Base-by-base conservation (phyloP, 2,797 vertebrate species). In the Chelmon rostratus region DNA sequence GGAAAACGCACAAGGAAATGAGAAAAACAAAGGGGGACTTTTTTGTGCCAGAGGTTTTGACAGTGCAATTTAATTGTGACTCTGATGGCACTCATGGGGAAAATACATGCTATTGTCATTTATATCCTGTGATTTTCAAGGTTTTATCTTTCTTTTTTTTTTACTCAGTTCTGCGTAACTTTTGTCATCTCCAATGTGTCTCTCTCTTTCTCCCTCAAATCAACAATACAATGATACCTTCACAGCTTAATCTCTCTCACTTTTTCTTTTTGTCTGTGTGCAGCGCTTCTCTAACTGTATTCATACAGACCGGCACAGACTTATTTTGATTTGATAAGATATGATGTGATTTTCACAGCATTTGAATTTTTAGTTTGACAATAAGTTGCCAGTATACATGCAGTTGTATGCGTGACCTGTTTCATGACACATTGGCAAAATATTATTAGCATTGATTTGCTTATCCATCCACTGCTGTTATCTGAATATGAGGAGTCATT, bases 41-140 rank as follows among this genome's bases (percentile, higher is more conserved):
- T 64, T 69, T 42, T n/a, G 12, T 49, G 73, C 50, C 46, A 35
- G 61, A 56, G 35, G 65, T 68, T 83, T 78, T 83, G 63, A 84
- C 70, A 78, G 75, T 81, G 54, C 38, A 80, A 59, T 87, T 86
- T 76, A 81, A 86, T 79, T 84, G 44, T 70, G 46, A 68, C 56
- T 65, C 62, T 78, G 71, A 82, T 85, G 66, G 58, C 69, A 82
- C 66, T 82, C 47, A 72, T 58, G 58, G 52, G 54, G 23, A 61
- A 81, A 82, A 78, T 81, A 62, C 84, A 81, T 73, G 68, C 76
- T 79, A 72, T 79, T 81, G 58, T 78, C 61, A 76, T 76, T 87
- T 54, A 57, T 65, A 62, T 74, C 33, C 31, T 79, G 33, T 56
- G 38, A 79, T 88, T 85, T 72, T 75, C 46, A 63, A 42, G 70